These are phyloP conservation scores for Acleris laterana DNA, from an alignment of 2,888 invertebrate species.

Conservation along the genomic window DNA sequence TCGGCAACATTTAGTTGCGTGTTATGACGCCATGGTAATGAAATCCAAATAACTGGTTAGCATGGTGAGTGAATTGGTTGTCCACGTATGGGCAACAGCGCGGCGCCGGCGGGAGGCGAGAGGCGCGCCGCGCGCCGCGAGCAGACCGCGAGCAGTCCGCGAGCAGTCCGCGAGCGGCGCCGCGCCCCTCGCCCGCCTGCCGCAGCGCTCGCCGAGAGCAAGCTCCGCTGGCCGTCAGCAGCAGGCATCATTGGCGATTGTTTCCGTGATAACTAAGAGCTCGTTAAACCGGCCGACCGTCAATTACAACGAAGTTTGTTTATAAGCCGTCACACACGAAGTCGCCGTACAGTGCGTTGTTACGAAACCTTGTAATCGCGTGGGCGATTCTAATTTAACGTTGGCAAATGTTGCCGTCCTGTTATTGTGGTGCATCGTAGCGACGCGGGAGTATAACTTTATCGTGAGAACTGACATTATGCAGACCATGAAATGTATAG, in stretches of 20 bases:
- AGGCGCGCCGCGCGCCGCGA: slow-evolving; percentile 46
- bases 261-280: slow-evolving; percentile 57
- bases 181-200: slow-evolving; percentile 60
- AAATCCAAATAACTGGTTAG: slow-evolving; percentile 4
- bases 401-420: slow-evolving; percentile 59
- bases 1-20: too few species aligned
- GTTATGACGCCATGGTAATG: background rate
- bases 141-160: too few species aligned
- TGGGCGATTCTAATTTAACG: slow-evolving; percentile 73
- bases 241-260: slow-evolving; percentile 44
- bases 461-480: slow-evolving; percentile 50
- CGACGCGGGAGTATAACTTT: slow-evolving; percentile 22
- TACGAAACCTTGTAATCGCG: slow-evolving; percentile 71
- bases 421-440: slow-evolving; percentile 57
- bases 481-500: slow-evolving; percentile 80
- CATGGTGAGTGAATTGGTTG: slow-evolving; percentile 48
- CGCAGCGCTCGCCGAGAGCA: slow-evolving; percentile 8
- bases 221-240: slow-evolving; percentile 45
- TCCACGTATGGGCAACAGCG: slow-evolving; percentile 45
- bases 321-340: slow-evolving; percentile 65
- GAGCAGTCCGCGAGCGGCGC: slow-evolving; percentile 62
- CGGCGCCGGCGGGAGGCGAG: slow-evolving; percentile 58
- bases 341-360: slow-evolving; percentile 62
- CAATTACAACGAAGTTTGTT: slow-evolving; percentile 61
- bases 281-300: slow-evolving; percentile 53